Evolutionary conservation across 2,888 invertebrate genomes (phyloP).

Genomic region (Meiosimyza platycephala): DNA sequence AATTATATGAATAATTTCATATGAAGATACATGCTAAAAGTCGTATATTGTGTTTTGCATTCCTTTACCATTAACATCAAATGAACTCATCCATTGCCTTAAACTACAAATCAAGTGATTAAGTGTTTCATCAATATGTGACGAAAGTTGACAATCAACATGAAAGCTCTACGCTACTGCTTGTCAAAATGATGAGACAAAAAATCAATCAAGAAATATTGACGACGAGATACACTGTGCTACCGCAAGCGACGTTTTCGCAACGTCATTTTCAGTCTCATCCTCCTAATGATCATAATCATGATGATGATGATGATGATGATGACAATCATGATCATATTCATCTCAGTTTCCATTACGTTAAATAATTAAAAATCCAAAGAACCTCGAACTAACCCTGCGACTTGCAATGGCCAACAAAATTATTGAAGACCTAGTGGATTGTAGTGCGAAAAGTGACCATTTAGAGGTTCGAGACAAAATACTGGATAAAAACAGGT

Average conservation of each 20-base stretch:
- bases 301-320: too few species aligned
- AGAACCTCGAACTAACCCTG: background rate
- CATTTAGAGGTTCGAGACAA: background rate
- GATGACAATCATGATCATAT: too few species aligned
- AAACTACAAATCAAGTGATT: slow-evolving; percentile 34
- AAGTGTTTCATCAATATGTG: slow-evolving; percentile 33
- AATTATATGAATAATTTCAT: too few species aligned
- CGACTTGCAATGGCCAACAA: too few species aligned
- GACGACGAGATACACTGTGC: background rate
- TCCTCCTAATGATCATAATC: background rate
- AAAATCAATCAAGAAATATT: slow-evolving; percentile 1
- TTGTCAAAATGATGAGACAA: slow-evolving; percentile 22
- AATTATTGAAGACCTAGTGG: slow-evolving; percentile 39
- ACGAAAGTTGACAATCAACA: slow-evolving; percentile 37
- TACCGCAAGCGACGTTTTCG: background rate
- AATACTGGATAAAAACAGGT: background rate
- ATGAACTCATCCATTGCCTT: background rate
- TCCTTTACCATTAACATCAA: too few species aligned
- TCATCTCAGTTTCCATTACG: slow-evolving; percentile 16
- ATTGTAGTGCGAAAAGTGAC: background rate
- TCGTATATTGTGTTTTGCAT: too few species aligned
- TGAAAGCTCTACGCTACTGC: slow-evolving; percentile 32
- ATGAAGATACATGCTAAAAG: too few species aligned
- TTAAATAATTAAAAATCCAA: slow-evolving; percentile 43
- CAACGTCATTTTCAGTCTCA: background rate